A percentile compares a stretch with the other conserved stretches of the same genome.
Conservation (phyloP, 1,140 invertebrate species). For the Pseudachorutes palmiensis region DNA sequence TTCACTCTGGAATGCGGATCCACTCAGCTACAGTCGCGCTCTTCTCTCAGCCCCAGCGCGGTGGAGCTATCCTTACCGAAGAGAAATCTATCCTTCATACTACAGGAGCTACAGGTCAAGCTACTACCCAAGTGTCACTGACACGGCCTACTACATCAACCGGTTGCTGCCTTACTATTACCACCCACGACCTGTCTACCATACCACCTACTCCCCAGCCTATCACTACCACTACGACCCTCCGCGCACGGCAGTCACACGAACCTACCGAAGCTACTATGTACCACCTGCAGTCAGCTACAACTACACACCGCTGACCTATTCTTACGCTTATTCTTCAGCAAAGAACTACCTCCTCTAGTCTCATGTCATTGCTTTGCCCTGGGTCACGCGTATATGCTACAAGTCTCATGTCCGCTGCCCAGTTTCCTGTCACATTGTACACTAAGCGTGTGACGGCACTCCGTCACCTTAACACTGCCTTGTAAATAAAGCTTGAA, state of each 20-base stretch:
- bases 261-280: neutral
- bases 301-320: neutral
- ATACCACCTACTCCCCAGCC: neutral
- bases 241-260: neutral
- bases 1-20: slow-evolving; percentile 11
- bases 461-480: neutral
- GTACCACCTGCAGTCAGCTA: neutral
- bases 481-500: neutral
- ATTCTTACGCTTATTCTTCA: neutral
- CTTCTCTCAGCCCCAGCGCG: neutral
- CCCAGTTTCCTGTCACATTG: neutral
- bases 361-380: neutral
- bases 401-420: neutral
- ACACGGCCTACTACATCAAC: slow-evolving; percentile 4
- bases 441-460: neutral
- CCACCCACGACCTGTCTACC: slow-evolving; percentile 14
- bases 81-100: neutral
- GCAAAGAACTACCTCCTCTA: neutral
- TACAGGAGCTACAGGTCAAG: slow-evolving; percentile 6
- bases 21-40: neutral
- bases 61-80: neutral
- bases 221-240: slow-evolving; percentile 14
- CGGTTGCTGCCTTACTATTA: slow-evolving; percentile 4
- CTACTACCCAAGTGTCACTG: neutral
- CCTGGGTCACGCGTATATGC: neutral